These are phyloP conservation scores for Paracanthobrama guichenoti DNA, from an alignment of 2,113 vertebrate genomes.

Conservation along the genomic window DNA sequence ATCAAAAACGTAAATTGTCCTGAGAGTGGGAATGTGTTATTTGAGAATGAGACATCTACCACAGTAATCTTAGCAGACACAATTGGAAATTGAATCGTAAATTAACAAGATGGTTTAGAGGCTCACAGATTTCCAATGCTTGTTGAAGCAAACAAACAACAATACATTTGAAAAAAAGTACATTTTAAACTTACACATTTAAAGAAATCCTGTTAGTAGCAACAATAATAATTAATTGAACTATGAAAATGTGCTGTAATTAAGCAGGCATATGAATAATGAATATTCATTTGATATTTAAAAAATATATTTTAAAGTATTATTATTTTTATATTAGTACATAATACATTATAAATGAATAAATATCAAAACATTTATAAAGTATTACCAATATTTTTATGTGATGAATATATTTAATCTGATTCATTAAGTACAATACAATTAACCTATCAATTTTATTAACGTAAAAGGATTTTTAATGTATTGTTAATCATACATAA, in stretches of 20 bases:
- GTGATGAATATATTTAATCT: background rate
- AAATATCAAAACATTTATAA: background rate
- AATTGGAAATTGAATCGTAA: conserved; percentile 43
- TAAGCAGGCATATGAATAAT: background rate
- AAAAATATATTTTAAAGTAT: background rate
- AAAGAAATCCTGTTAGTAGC: background rate
- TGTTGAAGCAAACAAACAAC: conserved; percentile 2
- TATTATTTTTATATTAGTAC: background rate
- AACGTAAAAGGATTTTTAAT: background rate
- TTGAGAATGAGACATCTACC: conserved; percentile 31
- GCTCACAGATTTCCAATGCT: conserved; percentile 15
- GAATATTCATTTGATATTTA: background rate
- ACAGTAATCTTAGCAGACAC: conserved; percentile 40
- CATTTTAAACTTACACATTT: no score
- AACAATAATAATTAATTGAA: background rate
- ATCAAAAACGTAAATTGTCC: conserved; percentile 48
- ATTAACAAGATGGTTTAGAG: conserved; percentile 34
- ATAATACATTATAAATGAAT: background rate
- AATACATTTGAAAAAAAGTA: background rate
- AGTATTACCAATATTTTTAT: background rate
- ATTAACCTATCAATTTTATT: background rate
- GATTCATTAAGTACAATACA: background rate
- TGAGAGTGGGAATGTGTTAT: conserved; percentile 16
- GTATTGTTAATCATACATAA: background rate
- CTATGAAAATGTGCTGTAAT: background rate